These are phyloP conservation scores for Eueides isabella DNA, from an alignment of 1,140 invertebrate species.

Conservation along the genomic window DNA sequence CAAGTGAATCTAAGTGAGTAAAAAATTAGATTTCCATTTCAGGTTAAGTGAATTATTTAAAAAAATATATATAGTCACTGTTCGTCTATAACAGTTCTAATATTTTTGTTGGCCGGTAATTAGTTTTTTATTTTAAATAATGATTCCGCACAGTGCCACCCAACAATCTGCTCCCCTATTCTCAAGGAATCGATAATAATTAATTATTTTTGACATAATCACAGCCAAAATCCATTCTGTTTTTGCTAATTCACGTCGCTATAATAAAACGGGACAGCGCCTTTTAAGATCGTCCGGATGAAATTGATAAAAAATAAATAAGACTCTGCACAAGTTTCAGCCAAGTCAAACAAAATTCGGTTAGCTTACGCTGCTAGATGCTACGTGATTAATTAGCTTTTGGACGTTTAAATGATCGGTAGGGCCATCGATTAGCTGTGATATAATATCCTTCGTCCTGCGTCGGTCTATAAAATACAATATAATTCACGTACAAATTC, in stretches of 20 bases:
- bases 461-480: not conserved
- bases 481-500: conserved; percentile 18
- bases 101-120: conserved; percentile 66
- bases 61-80: not conserved
- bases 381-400: conserved; percentile 62
- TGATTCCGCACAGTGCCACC: conserved; percentile 59
- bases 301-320: conserved; percentile 82
- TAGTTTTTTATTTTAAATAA: conserved; percentile 79
- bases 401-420: conserved; percentile 31
- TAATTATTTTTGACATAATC: conserved; percentile 84
- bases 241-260: conserved; percentile 83
- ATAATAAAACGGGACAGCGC: conserved; percentile 77
- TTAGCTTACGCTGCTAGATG: conserved; percentile 58
- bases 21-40: not conserved
- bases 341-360: conserved; percentile 73
- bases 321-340: conserved; percentile 67
- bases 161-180: conserved; percentile 74
- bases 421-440: conserved; percentile 20
- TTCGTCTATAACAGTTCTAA: not conserved
- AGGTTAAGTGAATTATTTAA: not conserved
- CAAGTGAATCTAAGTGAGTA: not conserved
- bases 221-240: conserved; percentile 83
- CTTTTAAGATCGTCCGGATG: conserved; percentile 72
- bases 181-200: conserved; percentile 82
- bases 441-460: conserved; percentile 8